Evolutionary conservation across 92 coral and sea anemone species (phyloP).

Genomic region (Umimayanthus chanpuru): DNA sequence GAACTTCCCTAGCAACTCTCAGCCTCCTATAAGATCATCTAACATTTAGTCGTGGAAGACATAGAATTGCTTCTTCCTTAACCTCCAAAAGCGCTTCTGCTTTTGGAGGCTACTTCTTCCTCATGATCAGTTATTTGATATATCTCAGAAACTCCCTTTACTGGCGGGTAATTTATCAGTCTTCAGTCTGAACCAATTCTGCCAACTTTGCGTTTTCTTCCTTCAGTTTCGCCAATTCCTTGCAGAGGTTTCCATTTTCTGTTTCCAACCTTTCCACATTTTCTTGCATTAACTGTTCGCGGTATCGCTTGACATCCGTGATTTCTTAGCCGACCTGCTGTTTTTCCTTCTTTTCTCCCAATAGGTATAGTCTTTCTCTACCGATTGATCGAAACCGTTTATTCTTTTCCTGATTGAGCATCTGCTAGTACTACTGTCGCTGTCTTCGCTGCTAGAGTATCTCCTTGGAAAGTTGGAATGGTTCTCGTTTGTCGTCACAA

Average conservation of each 20-base stretch:
- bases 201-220: background rate
- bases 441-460: background rate
- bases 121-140: too few relatives aligned
- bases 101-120: too few relatives aligned
- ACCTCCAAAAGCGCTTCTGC: too few relatives aligned
- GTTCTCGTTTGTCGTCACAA: background rate
- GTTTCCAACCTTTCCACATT: background rate
- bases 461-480: background rate
- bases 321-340: slow-evolving; percentile 6
- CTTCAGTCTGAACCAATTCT: background rate
- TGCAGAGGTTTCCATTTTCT: background rate
- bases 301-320: background rate
- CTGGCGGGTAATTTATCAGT: background rate
- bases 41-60: too few relatives aligned
- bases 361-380: background rate
- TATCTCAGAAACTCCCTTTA: background rate
- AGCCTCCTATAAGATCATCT: too few relatives aligned
- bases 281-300: slow-evolving; percentile 3
- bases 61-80: too few relatives aligned
- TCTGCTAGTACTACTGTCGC: background rate
- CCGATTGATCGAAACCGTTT: background rate
- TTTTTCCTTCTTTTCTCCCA: slow-evolving; percentile 26
- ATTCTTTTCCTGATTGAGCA: background rate
- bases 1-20: too few relatives aligned
- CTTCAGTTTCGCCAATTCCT: background rate